phyloP scores from a whole-genome alignment of 2,797 vertebrate genomes.

The Melanotaenia boesemani region DNA sequence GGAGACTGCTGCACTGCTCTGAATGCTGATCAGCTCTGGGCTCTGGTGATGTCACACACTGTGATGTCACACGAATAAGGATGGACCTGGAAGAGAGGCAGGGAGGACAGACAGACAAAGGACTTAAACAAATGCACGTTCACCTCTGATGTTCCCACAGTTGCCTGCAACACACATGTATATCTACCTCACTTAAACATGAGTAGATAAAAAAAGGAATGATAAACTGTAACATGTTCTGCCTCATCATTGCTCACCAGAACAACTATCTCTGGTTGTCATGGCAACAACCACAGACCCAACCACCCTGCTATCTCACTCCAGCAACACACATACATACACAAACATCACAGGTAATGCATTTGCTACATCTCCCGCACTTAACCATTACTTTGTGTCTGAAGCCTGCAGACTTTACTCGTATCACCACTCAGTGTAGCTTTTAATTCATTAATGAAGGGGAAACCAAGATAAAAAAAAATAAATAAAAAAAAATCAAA shows the following conservation, averaged over 20 bases:
- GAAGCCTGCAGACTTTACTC: conserved; percentile 42
- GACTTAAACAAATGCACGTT: conserved; percentile 33
- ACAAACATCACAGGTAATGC: conserved; percentile 51
- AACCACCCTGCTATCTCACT: conserved; percentile 64
- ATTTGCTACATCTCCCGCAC: conserved; percentile 53
- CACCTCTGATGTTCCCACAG: conserved; percentile 9
- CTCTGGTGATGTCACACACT: conserved; percentile 78
- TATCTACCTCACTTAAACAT: conserved; percentile 19
- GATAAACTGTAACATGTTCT: conserved; percentile 20
- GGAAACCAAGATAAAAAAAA: conserved; percentile 2
- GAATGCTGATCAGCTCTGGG: conserved; percentile 80
- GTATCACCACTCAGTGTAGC: conserved; percentile 10
- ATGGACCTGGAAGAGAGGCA: conserved; percentile 30
- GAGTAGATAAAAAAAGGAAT: conserved; percentile 15
- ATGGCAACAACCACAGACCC: conserved; percentile 83
- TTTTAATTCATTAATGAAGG: conserved; percentile 23
- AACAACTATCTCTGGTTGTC: conserved; percentile 77
- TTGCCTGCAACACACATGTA: background rate
- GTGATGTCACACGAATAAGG: conserved; percentile 74
- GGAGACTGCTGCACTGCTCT: conserved; percentile 69
- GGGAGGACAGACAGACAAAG: conserved; percentile 65
- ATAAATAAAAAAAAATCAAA: conserved; percentile 3
- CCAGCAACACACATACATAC: conserved; percentile 43
- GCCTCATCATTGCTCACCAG: conserved; percentile 57
- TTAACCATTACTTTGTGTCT: conserved; percentile 44